phyloP scores from a whole-genome alignment of 2,797 vertebrate genomes.

The Myotis daubentonii region DNA sequence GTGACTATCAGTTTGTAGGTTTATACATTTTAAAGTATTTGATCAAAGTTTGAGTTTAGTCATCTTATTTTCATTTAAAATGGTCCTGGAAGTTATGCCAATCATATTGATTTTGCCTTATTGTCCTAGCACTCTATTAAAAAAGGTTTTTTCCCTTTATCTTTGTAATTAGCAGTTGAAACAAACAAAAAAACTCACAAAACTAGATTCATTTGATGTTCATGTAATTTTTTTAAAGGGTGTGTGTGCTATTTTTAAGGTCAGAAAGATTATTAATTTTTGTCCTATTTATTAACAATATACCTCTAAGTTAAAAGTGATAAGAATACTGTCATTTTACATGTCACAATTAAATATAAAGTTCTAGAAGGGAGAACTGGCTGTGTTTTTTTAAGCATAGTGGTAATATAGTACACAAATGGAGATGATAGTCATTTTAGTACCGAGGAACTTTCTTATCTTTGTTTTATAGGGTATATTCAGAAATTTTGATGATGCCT shows the following conservation, averaged over 20 bases:
- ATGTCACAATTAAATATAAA: neutral
- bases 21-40: slow-evolving; percentile 41
- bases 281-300: neutral
- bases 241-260: neutral
- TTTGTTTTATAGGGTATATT: slow-evolving; percentile 91
- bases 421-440: neutral
- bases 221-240: neutral
- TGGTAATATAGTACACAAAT: neutral
- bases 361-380: neutral
- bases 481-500: slow-evolving; percentile 94
- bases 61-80: slow-evolving; percentile 11
- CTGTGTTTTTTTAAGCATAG: neutral
- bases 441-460: neutral
- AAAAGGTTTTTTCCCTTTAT: neutral
- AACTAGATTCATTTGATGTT: neutral
- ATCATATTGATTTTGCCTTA: neutral
- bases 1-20: neutral
- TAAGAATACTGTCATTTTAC: neutral
- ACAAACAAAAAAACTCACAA: neutral
- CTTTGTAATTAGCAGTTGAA: neutral
- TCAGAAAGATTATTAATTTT: neutral
- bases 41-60: neutral
- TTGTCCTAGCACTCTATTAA: neutral
- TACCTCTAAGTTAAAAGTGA: neutral
- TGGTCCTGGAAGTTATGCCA: neutral